Base-by-base conservation (phyloP, 2,113 vertebrate species). In the Hucho hucho region DNA sequence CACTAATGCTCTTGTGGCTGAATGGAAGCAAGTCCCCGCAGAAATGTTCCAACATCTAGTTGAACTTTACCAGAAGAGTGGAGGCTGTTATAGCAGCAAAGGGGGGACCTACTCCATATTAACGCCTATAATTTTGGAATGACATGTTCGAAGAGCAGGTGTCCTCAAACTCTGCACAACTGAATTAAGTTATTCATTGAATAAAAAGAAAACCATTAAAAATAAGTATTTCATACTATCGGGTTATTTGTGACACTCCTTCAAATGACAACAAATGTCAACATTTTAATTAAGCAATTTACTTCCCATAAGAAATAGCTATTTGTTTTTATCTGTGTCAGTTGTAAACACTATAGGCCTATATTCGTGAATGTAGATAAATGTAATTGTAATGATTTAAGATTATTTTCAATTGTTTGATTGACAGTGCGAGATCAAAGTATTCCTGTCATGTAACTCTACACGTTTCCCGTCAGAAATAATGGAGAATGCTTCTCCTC, bases 341-440 rank as follows among this genome's bases (percentile, higher is more conserved):
- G 77, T 77, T 75, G 71, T 70, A 64, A 56, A 58, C 84, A 85
- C 7, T 43, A 12, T 43, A 43, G 9, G 37, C 37, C 37, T 11
- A 11, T 43, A 43, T 12, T 32, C 79, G n/a, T 61, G n/a, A n/a
- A 22, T 61, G 58, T 7, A 61, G 13, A 22, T 61, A 22, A 61
- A 61, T 61, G 58, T 61, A 7, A 61, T 61, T 61, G 18, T 61
- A 24, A 7, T 75, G 70, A 79, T 83, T 85, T 83, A 70, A 75
- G 79, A 74, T 88, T 80, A 80, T 79, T 85, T 79, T 75, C 68
- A 63, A 66, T 74, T 80, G 65, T 83, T 87, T 81, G 74, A 85
- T 81, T 43, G 37, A 53, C 12, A 18, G 78, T 85, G 75, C 29
- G 53, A 72, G 70, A 73, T 16, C 78, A 74, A 67, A 2, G 16